Percentiles rank a stretch among this genome's conserved stretches.
phyloP scores from a whole-genome alignment of 2,888 invertebrate species.

The Drosophila demipolita region DNA sequence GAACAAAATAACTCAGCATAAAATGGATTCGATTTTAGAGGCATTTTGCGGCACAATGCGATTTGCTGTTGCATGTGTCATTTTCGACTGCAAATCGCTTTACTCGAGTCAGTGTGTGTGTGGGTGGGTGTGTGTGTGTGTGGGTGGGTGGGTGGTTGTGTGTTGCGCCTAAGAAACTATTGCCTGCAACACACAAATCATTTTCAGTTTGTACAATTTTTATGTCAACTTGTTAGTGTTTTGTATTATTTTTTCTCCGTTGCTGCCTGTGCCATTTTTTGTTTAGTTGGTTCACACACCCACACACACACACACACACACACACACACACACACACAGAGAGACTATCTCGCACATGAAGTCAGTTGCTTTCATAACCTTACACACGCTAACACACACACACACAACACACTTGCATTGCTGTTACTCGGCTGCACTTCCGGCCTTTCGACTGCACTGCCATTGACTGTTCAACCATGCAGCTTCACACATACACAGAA shows the following conservation, averaged over 20 bases:
- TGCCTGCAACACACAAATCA: constrained; percentile 65
- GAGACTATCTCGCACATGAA: constrained; percentile 13
- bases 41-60: constrained; percentile 17
- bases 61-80: constrained; percentile 47
- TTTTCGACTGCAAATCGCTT: constrained; percentile 51
- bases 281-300: constrained; percentile 51
- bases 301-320: constrained; percentile 15
- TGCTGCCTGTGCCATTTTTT: constrained; percentile 61
- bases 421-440: constrained; percentile 76
- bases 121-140: background rate
- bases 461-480: constrained; percentile 75
- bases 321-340: constrained; percentile 16
- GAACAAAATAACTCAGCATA: background rate
- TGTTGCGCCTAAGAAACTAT: constrained; percentile 2
- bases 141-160: constrained; percentile 1
- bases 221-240: constrained; percentile 65
- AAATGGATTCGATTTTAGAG: background rate
- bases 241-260: background rate
- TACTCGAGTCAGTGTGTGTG: constrained; percentile 4
- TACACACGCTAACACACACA: constrained; percentile 20
- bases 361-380: constrained; percentile 11
- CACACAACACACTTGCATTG: constrained; percentile 45
- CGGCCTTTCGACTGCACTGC: constrained; percentile 65
- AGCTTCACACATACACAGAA: constrained; percentile 30
- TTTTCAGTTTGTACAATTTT: constrained; percentile 77